Evolutionary conservation across 2,888 invertebrate genomes (phyloP).

Genomic region (Glomeris marginata): DNA sequence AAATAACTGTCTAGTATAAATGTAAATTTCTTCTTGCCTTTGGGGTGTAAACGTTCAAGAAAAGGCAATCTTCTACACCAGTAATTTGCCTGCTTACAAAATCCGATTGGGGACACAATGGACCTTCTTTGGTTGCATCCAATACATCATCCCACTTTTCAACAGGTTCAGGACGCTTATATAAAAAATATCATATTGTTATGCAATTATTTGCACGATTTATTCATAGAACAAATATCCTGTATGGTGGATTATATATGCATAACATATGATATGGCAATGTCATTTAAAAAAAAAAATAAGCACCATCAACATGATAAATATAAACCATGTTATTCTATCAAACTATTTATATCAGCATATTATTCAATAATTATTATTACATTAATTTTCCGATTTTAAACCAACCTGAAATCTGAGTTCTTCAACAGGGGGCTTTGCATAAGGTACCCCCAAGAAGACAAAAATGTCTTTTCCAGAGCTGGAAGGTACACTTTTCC

Average conservation of each 20-base stretch:
- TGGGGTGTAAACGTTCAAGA: slow-evolving; percentile 13
- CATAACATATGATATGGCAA: too few species aligned
- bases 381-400: background rate
- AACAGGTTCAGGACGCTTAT: slow-evolving; percentile 8
- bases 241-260: too few species aligned
- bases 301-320: too few species aligned
- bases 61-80: slow-evolving; percentile 14
- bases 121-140: slow-evolving; percentile 12
- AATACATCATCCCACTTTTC: slow-evolving; percentile 7
- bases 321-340: too few species aligned
- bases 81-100: background rate
- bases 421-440: slow-evolving; percentile 5
- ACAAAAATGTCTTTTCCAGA: background rate
- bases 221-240: too few species aligned
- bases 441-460: slow-evolving; percentile 6
- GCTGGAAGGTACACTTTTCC: too few species aligned
- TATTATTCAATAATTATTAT: background rate
- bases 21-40: background rate
- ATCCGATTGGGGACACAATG: slow-evolving; percentile 5
- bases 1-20: background rate
- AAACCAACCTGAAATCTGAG: slow-evolving; percentile 3
- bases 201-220: background rate
- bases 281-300: too few species aligned
- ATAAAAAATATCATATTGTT: background rate
- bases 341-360: background rate